Evolutionary conservation across 2,113 vertebrate genomes (phyloP).

Genomic region (Orthonyx spaldingii): DNA sequence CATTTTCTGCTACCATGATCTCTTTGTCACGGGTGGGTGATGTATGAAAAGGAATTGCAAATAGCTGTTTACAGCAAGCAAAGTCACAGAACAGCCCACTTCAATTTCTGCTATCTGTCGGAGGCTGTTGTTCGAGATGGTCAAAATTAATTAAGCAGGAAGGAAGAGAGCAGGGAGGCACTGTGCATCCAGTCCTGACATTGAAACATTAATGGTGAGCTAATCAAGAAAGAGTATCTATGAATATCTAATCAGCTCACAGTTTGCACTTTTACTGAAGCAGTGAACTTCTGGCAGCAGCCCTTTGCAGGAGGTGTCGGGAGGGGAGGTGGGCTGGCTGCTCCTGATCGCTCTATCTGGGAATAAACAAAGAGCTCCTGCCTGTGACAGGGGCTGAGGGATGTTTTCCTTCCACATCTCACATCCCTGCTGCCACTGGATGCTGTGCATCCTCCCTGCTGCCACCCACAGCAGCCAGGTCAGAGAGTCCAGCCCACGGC

Average conservation of each 20-base stretch:
- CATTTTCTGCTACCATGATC: constrained; percentile 52
- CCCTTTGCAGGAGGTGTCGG: not conserved
- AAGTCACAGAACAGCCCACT: constrained; percentile 53
- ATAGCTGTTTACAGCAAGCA: constrained; percentile 57
- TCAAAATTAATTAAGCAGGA: constrained; percentile 68
- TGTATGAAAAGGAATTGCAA: constrained; percentile 61
- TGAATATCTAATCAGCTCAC: constrained; percentile 57
- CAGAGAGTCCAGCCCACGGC: not conserved
- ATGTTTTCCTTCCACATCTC: not conserved
- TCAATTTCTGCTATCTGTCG: constrained; percentile 55
- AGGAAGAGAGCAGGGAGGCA: constrained; percentile 48
- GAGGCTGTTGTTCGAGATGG: constrained; percentile 33
- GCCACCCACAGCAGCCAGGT: not conserved
- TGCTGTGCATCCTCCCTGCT: not conserved
- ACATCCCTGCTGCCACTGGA: not conserved
- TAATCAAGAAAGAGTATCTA: constrained; percentile 55
- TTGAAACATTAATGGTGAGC: constrained; percentile 61
- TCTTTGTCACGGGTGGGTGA: constrained; percentile 49
- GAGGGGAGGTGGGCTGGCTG: not conserved
- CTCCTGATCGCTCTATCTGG: not conserved
- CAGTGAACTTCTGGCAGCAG: constrained; percentile 10
- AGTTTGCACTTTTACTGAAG: constrained; percentile 38
- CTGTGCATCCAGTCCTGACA: constrained; percentile 33
- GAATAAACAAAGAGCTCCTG: not conserved
- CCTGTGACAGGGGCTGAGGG: not conserved